A percentile compares a stretch with the other conserved stretches of the same genome.
These are phyloP conservation scores for Stichodactyla helianthus DNA, from an alignment of 64 coral and sea anemone genomes.

Conservation along the genomic window DNA sequence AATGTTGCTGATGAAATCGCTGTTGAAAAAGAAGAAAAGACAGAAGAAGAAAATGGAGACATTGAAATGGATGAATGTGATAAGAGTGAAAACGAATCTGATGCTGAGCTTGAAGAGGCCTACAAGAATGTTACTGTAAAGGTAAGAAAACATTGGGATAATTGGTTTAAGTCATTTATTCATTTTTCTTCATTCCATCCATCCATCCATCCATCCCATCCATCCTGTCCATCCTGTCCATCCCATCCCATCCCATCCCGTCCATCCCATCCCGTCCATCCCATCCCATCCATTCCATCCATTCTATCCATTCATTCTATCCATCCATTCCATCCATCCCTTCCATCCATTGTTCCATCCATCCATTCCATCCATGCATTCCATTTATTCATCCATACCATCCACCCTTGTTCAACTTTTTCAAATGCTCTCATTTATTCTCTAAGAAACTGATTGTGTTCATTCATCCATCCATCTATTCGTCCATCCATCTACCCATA, in stretches of 20 bases:
- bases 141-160: constrained; percentile 17
- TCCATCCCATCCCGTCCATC: not conserved
- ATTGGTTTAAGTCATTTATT: too few relatives aligned
- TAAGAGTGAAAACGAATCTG: constrained; percentile 42
- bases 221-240: not conserved
- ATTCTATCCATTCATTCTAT: not conserved
- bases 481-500: not conserved
- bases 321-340: not conserved
- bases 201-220: not conserved
- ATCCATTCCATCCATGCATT: not conserved
- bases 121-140: constrained; percentile 87
- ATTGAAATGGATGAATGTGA: constrained; percentile 83
- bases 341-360: not conserved
- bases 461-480: not conserved
- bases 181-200: too few relatives aligned
- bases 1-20: not conserved
- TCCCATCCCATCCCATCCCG: not conserved
- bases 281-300: not conserved
- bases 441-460: not conserved
- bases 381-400: not conserved
- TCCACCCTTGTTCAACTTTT: too few relatives aligned
- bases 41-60: constrained; percentile 32
- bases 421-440: not conserved
- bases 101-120: constrained; percentile 73
- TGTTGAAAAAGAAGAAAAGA: not conserved